Evolutionary conservation across 2,797 vertebrate species (phyloP).

Genomic region (Crossoptilon crossoptilon): DNA sequence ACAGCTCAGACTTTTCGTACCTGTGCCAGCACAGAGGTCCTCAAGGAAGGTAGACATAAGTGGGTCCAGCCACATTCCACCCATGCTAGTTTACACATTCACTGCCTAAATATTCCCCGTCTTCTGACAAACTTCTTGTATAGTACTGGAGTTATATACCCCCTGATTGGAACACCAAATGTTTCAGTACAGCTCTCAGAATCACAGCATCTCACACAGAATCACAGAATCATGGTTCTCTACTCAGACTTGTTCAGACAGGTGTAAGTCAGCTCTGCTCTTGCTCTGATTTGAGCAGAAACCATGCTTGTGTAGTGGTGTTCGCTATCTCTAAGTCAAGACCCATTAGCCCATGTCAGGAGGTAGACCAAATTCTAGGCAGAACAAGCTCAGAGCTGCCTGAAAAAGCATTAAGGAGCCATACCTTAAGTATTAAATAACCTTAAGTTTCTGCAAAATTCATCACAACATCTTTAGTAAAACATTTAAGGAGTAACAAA

Average conservation of each 20-base stretch:
- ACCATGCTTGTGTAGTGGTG: background rate
- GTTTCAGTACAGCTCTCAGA: background rate
- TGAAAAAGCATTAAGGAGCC: background rate
- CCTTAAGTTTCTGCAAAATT: background rate
- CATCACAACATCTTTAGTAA: background rate
- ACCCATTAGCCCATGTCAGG: background rate
- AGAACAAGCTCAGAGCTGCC: background rate
- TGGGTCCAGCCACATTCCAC: background rate
- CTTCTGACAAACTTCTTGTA: background rate
- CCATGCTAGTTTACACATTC: background rate
- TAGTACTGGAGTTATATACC: background rate
- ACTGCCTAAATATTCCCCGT: background rate
- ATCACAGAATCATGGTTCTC: background rate
- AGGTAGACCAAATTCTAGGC: background rate
- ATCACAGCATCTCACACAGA: background rate
- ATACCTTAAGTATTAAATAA: background rate
- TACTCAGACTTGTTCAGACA: background rate
- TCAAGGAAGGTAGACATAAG: accelerated
- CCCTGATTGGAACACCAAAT: background rate
- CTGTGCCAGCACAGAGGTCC: background rate
- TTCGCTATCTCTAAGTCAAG: background rate
- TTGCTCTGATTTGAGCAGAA: background rate
- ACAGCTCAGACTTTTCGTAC: background rate
- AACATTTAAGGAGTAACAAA: background rate
- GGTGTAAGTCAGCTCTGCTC: background rate